Conservation (phyloP, 2,888 invertebrate genomes). For the Drosophila algonquin region DNA sequence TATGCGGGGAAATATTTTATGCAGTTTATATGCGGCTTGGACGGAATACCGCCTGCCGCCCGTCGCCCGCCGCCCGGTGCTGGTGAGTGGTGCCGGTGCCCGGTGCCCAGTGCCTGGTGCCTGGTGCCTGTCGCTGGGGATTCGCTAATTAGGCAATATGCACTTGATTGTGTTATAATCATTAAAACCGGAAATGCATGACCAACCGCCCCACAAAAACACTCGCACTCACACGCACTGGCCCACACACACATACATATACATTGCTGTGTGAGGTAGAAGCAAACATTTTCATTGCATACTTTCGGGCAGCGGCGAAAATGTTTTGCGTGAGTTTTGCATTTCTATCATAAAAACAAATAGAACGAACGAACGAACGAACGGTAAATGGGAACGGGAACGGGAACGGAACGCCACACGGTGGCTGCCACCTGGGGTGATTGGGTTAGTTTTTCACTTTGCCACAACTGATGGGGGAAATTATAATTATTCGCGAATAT, state of each 20-base stretch:
- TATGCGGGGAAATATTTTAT: slow-evolving; percentile 65
- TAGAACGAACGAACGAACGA: too few species aligned
- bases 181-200: slow-evolving; percentile 72
- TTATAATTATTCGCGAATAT: slow-evolving; percentile 5
- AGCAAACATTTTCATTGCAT: slow-evolving; percentile 21
- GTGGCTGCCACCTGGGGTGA: not conserved
- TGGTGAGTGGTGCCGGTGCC: slow-evolving; percentile 29
- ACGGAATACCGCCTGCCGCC: slow-evolving; percentile 1
- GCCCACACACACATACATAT: not conserved
- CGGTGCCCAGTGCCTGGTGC: slow-evolving; percentile 9
- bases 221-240: slow-evolving; percentile 20
- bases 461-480: not conserved
- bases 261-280: slow-evolving; percentile 7
- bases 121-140: slow-evolving; percentile 38
- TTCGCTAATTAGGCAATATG: slow-evolving; percentile 78
- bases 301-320: slow-evolving; percentile 18
- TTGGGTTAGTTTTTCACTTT: slow-evolving; percentile 8
- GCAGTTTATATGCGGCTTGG: slow-evolving; percentile 61
- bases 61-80: slow-evolving; percentile 2
- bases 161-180: slow-evolving; percentile 79
- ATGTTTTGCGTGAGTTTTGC: slow-evolving; percentile 17
- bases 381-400: too few species aligned
- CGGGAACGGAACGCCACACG: not conserved
- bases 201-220: slow-evolving; percentile 42
- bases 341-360: slow-evolving; percentile 16